phyloP scores from a whole-genome alignment of 2,113 vertebrate genomes.

The Cyprinodon variegatus region DNA sequence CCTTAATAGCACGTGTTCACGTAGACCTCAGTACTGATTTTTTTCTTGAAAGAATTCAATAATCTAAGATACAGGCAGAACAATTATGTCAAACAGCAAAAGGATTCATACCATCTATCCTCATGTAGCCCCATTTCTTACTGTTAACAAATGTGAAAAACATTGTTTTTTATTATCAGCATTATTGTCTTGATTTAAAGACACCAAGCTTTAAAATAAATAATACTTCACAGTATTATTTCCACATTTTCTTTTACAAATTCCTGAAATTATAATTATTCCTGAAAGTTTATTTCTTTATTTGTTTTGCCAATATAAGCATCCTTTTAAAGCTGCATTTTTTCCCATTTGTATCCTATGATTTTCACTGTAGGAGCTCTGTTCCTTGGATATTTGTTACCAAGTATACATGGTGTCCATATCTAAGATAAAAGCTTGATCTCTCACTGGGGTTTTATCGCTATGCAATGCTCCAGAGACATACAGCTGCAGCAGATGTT shows the following conservation, averaged over 20 bases:
- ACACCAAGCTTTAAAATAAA: too few species aligned
- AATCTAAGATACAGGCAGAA: too few species aligned
- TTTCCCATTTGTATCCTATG: conserved; percentile 30
- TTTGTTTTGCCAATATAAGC: conserved; percentile 24
- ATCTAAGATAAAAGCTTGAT: conserved; percentile 74
- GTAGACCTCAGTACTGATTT: background rate
- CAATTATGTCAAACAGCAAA: too few species aligned
- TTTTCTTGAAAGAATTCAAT: background rate
- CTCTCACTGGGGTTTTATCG: conserved; percentile 66
- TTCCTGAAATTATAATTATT: too few species aligned
- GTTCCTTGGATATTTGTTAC: conserved; percentile 61
- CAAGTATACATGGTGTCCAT: conserved; percentile 68
- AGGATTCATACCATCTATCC: too few species aligned
- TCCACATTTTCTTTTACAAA: too few species aligned
- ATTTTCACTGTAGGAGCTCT: conserved; percentile 43
- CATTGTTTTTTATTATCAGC: too few species aligned
- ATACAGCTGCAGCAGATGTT: conserved; percentile 64
- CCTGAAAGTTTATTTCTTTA: background rate
- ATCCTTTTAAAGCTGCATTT: conserved; percentile 11
- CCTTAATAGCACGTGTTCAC: background rate
- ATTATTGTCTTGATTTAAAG: too few species aligned
- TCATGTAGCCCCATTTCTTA: too few species aligned
- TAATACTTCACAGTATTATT: too few species aligned
- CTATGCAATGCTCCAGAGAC: conserved; percentile 49
- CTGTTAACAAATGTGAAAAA: too few species aligned